Base-by-base conservation (phyloP, 2,888 invertebrate species). In the Scaptomyza tumidula region DNA sequence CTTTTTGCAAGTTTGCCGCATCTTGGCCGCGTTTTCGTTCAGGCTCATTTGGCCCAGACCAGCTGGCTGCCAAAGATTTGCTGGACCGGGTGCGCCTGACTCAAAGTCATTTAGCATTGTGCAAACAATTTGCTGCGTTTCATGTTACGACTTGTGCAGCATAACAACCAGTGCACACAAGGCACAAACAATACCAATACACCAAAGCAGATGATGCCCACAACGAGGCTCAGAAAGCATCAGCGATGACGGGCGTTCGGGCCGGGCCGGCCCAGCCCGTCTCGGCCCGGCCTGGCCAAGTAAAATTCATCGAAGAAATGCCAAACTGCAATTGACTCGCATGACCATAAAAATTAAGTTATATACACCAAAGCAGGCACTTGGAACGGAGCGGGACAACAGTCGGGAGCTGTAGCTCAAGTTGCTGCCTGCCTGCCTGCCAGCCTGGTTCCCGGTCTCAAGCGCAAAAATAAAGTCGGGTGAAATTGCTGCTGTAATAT, bases 281-380 rank as follows among this genome's bases (percentile, higher is more conserved):
- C 39, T 27, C 27, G 27, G 27, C 27, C 27, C 6, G 54, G 58
- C 29, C 57, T 48, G 67, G 52, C 39, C 56, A 60, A 58, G 59
- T 56, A 67, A 82, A 75, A 80, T 81, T 63, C 83, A 82, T 78
- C 85, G 87, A 84, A 84, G 88, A 84, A 86, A 88, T 84, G 86
- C 88, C 88, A 85, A 85, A 88, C 85, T 85, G 88, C 85, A 85
- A 85, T 85, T 85, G 85, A 85, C 89, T 84, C 87, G 89, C 88
- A 89, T 89, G 90, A 82, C 89, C 90, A 89, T 89, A 89, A 84
- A 88, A 89, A 89, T 89, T 89, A 89, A 89, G 88, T 86, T 89
- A 88, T 85, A 88, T 88, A 83, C 86, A 80, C 83, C 86, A 75
- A 80, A 64, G 56, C 65, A 50, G 58, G 72, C 57, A 58, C 57